Evolutionary conservation across 2,888 invertebrate genomes (phyloP).

Genomic region (Cantharis nigra): DNA sequence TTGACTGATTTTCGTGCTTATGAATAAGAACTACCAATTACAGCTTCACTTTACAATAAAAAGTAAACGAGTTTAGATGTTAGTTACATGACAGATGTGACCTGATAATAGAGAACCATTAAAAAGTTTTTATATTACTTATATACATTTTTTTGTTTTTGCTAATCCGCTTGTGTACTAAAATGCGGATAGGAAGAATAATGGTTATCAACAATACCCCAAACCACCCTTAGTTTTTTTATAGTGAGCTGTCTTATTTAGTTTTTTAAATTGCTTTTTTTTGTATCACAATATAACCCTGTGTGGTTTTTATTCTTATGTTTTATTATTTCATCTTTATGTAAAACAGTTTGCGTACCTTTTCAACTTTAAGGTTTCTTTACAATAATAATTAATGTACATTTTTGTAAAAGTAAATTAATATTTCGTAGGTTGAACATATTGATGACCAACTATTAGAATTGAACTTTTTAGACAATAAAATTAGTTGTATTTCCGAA

Average conservation of each 20-base stretch:
- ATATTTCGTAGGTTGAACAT: too few species aligned
- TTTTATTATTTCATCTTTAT: neutral
- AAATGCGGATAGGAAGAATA: slow-evolving; percentile 18
- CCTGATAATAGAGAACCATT: slow-evolving; percentile 42
- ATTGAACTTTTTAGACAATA: too few species aligned
- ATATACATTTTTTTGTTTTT: slow-evolving; percentile 40
- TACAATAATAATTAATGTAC: neutral
- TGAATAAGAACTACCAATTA: slow-evolving; percentile 41
- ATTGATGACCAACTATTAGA: too few species aligned
- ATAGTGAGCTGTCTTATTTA: neutral
- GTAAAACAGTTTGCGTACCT: neutral
- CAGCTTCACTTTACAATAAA: slow-evolving; percentile 37
- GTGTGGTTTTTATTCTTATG: neutral
- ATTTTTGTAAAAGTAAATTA: neutral
- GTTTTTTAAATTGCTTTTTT: neutral
- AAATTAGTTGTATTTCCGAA: too few species aligned
- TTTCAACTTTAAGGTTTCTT: neutral
- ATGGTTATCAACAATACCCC: slow-evolving; percentile 12
- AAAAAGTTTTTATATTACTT: slow-evolving; percentile 37
- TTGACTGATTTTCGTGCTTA: slow-evolving; percentile 39
- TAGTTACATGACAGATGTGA: slow-evolving; percentile 44
- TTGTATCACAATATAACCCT: neutral
- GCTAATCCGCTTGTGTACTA: slow-evolving; percentile 32
- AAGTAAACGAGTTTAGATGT: slow-evolving; percentile 36
- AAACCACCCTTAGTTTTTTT: slow-evolving; percentile 10